Conservation (phyloP, 2,113 vertebrate species). For the human (Homo sapiens) region DNA sequence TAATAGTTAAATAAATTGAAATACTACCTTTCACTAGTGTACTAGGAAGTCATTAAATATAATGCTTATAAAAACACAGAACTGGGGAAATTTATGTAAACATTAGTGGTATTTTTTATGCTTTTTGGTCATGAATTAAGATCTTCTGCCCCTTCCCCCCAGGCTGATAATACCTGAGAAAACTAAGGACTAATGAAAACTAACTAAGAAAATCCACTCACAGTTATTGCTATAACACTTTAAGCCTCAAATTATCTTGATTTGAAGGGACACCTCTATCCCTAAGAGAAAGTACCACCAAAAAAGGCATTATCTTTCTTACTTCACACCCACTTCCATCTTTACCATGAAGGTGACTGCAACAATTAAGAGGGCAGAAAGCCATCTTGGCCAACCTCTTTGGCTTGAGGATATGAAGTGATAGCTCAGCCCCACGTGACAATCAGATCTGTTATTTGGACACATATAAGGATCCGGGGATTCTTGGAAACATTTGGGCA, state of each 20-base stretch:
- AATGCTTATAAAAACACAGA: not conserved
- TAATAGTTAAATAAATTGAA: constrained; percentile 43
- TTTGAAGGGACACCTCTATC: not conserved
- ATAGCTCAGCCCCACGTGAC: not conserved
- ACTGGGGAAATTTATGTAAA: not conserved
- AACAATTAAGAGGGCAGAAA: not conserved
- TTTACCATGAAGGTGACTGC: not conserved
- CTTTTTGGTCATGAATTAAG: constrained; percentile 24
- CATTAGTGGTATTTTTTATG: not conserved
- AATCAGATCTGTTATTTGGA: not conserved
- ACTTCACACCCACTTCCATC: not conserved
- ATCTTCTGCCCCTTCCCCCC: not conserved
- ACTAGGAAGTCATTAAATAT: constrained; percentile 10
- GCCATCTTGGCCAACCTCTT: not conserved
- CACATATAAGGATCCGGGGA: not conserved
- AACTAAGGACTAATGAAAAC: constrained; percentile 29
- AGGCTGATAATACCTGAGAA: not conserved
- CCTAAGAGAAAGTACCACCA: not conserved
- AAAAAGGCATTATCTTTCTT: not conserved
- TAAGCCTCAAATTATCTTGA: not conserved
- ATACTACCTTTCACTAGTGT: not conserved
- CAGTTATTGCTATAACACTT: not conserved
- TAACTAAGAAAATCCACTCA: not conserved
- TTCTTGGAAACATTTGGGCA: not conserved
- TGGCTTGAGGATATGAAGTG: not conserved